Base-by-base conservation (phyloP, 2,888 invertebrate genomes). In the Oligia strigilis region DNA sequence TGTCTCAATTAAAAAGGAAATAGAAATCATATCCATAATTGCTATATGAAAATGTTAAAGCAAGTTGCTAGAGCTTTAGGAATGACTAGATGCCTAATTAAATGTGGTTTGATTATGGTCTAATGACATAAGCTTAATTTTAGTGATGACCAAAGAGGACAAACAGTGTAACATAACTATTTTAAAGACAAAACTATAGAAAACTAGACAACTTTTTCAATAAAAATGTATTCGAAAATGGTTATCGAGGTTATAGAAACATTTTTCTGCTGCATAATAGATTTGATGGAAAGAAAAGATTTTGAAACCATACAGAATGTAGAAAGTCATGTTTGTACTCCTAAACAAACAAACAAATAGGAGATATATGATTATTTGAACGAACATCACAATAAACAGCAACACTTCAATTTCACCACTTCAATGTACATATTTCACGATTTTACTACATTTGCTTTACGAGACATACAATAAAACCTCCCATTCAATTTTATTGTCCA, bases 201-300 rank as follows among this genome's bases (percentile, higher is more conserved):
- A 87, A 81, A 77, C 46, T 14, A 4, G 52, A 23, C 55, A 60
- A 55, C 46, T 72, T 52, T 69, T 73, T 36, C 49, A 65, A 66
- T 69, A 87, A 72, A 77, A 77, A 80, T 60, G 0, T 75, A 13
- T 43, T 36, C 46, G 0, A 3, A 85, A 84, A 87, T 85, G 77
- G 81, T 40, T 40, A 80, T 75, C 11, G 64, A 81, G 43, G 74
- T 40, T 40, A 40, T 55, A 58, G 9, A 69, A 29, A 23, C 8
- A 6, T 17, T 52, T 49, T 52, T 62, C 4, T 72, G 19, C 17
- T 62, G 3, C 17, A 69, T 69, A 52, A 69, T 14, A 14, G 11
- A 46, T 46, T 46, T 43, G 4, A 65, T 9, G 8, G 9, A 72
- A n/a, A 62, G 14, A 52, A 64, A 46, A n/a, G 8, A 43, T 14